Percentiles rank a stretch among this genome's conserved stretches.
Conservation (phyloP, 2,888 invertebrate genomes). For the Heliconius hortense region DNA sequence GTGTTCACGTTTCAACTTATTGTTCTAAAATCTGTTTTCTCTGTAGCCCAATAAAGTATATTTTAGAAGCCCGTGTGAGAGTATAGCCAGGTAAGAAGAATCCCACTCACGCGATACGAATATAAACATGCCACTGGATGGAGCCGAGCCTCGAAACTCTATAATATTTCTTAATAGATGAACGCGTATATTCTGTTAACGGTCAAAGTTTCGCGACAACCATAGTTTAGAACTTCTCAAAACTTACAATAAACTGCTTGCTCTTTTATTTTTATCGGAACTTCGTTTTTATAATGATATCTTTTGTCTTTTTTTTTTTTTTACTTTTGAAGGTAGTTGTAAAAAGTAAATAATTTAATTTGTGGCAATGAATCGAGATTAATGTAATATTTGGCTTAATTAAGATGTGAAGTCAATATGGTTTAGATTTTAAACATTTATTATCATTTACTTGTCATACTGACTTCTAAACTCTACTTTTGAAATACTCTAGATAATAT, state of each 20-base stretch:
- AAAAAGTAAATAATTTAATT: neutral
- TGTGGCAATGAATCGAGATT: too few relatives aligned
- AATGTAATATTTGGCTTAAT: neutral
- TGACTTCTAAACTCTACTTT: too few relatives aligned
- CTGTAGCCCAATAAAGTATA: conserved; percentile 51
- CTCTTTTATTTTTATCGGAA: conserved; percentile 36
- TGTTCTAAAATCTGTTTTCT: conserved; percentile 54
- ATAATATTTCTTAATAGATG: conserved; percentile 73
- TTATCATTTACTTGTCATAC: too few relatives aligned
- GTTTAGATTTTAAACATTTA: too few relatives aligned
- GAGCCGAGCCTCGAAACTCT: conserved; percentile 53
- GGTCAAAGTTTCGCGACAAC: conserved; percentile 69
- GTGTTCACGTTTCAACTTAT: conserved; percentile 45
- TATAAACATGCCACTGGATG: conserved; percentile 54
- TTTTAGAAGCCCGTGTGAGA: conserved; percentile 47
- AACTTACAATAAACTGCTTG: conserved; percentile 39
- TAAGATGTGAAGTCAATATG: neutral
- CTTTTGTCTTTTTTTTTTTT: conserved; percentile 16
- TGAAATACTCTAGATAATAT: too few relatives aligned
- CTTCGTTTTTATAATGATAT: conserved; percentile 30
- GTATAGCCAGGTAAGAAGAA: conserved; percentile 45
- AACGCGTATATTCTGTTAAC: conserved; percentile 76
- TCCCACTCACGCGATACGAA: conserved; percentile 55
- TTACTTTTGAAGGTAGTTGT: neutral
- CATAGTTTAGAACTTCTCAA: conserved; percentile 48